Base-by-base conservation (phyloP, 2,888 invertebrate genomes). In the Apodemia zela region DNA sequence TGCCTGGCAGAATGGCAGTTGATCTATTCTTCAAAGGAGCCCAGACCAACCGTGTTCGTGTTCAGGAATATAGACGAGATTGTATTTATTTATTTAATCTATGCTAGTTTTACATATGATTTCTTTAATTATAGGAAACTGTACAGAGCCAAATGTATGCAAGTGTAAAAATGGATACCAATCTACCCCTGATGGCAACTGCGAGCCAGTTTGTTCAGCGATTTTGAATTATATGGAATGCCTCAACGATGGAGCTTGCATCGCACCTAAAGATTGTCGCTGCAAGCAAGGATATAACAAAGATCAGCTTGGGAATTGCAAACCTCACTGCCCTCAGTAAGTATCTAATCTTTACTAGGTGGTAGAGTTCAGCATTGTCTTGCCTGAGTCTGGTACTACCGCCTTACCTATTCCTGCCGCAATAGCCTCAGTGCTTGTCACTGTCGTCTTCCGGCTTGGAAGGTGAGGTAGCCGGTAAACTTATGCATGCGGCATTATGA, bases 81-180 rank as follows among this genome's bases (percentile, higher is more conserved):
- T 33, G 33, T 33, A 33, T 33, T 33, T 6, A 33, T 7, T 33
- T 33, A 33, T 33, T 33, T 33, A 33, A 33, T 33, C 33, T 42
- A 59, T 21, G 45, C 13, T 1, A 29, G 47, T n/a, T 13, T 17
- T 29, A 25, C 3, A 29, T 11, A 8, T 42, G 4, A 13, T 0
- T 11, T 38, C 13, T 17, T 54, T 92, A 38, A 38, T 93, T 71
- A 68, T 79, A 69, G 87, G 92, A 1, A 92, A 92, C 54, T 95
- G 95, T 71, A 89, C 93, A 15, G 78, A 82, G 0, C 87, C 88
- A 1, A 93, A 94, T 71, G 82, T 81, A 1, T 95, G 95, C 72
- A 77, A 87, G n/a, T 95, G 95, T 74, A 89, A 85, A 65, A 67
- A 85, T 68, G 93, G 94, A 11, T 93, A 86, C 72, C 78, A 81